These are phyloP conservation scores for Polia nebulosa DNA, from an alignment of 2,888 invertebrate genomes.

Conservation along the genomic window DNA sequence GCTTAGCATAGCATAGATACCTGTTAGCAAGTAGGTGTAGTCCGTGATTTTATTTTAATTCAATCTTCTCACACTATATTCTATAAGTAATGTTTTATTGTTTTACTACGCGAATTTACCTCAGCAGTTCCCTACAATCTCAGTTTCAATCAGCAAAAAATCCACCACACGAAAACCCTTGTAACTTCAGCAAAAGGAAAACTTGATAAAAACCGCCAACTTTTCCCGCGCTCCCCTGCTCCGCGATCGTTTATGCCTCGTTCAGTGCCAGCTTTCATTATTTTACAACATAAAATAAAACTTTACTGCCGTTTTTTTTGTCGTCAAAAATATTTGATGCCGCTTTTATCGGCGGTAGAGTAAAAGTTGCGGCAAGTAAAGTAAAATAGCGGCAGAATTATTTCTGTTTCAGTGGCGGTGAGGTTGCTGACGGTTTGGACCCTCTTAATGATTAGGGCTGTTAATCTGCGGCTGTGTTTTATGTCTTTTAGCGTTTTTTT, in stretches of 20 bases:
- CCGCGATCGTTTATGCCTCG: conserved; percentile 31
- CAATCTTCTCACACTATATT: neutral
- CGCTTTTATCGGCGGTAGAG: conserved; percentile 63
- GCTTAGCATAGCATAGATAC: too few species aligned
- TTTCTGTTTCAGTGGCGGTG: neutral
- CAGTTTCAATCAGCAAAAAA: conserved; percentile 10
- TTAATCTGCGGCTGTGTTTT: conserved; percentile 15
- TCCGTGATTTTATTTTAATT: neutral
- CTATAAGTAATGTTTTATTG: neutral
- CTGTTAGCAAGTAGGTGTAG: too few species aligned
- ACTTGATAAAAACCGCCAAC: neutral
- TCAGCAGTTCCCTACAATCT: neutral
- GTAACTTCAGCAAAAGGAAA: neutral
- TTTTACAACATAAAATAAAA: conserved; percentile 64
- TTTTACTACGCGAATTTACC: neutral
- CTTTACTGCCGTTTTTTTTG: conserved; percentile 59
- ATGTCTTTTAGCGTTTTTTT: neutral
- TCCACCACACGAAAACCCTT: neutral
- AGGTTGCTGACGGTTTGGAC: neutral
- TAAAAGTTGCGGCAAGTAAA: conserved; percentile 22
- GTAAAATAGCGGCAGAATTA: conserved; percentile 28
- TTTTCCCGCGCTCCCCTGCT: neutral
- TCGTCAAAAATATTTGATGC: conserved; percentile 60
- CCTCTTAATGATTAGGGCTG: conserved; percentile 15
- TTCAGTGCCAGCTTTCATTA: conserved; percentile 50